phyloP scores from a whole-genome alignment of 2,113 vertebrate genomes.

The Protomyctophum bolini region DNA sequence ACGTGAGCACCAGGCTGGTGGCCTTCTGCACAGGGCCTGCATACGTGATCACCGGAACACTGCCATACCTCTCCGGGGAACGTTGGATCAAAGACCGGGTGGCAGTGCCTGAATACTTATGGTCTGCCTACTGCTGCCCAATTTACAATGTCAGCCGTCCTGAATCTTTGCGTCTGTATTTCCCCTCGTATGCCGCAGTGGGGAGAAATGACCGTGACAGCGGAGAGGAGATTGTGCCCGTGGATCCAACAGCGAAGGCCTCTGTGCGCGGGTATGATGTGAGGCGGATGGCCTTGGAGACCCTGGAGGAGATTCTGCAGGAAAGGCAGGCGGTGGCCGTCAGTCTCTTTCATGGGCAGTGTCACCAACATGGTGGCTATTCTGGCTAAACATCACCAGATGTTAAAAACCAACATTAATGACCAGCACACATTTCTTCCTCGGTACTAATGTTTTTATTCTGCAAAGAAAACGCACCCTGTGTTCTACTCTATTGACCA shows the following conservation, averaged over 20 bases:
- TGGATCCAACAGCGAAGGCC: conserved; percentile 14
- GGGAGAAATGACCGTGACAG: conserved; percentile 67
- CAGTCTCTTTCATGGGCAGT: conserved; percentile 55
- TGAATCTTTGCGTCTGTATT: background rate
- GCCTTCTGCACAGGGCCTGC: conserved; percentile 46
- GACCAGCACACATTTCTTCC: background rate
- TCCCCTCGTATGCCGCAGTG: conserved; percentile 67
- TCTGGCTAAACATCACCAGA: background rate
- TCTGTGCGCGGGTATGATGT: conserved; percentile 61
- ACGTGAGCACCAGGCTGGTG: conserved; percentile 21
- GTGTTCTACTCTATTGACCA: too few relatives aligned
- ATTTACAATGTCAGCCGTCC: conserved; percentile 35
- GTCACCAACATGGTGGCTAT: conserved; percentile 18
- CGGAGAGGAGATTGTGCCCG: conserved; percentile 60
- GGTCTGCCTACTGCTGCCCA: conserved; percentile 77
- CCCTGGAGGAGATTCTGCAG: conserved; percentile 59
- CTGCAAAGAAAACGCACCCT: too few relatives aligned
- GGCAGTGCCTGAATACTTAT: conserved; percentile 73
- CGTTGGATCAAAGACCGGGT: conserved; percentile 62
- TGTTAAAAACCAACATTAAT: background rate
- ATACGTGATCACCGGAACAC: conserved; percentile 64
- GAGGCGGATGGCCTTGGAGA: conserved; percentile 51
- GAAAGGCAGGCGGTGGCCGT: conserved; percentile 49
- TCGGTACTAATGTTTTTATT: too few relatives aligned
- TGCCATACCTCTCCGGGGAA: conserved; percentile 47